These are phyloP conservation scores for Caenorhabditis imperialis DNA, from an alignment of 2,888 invertebrate species.

Conservation along the genomic window DNA sequence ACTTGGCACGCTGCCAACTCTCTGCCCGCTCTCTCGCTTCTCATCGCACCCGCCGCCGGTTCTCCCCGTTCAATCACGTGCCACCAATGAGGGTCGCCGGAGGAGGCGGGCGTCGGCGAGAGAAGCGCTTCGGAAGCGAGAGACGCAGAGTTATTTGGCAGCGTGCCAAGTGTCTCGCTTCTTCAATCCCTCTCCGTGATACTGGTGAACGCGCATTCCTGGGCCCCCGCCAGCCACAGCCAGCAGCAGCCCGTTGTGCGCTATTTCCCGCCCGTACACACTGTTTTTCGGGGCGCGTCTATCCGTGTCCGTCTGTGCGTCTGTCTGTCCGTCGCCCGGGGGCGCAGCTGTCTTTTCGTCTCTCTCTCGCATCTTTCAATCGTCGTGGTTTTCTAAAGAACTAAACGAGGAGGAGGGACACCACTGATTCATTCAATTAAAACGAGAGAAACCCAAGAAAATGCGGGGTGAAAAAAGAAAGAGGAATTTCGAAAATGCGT, in stretches of 20 bases:
- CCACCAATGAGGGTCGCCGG: conserved; percentile 22
- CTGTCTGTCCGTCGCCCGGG: no score
- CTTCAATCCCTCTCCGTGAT: background rate
- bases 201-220: background rate
- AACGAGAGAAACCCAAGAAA: no score
- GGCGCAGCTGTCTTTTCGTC: no score
- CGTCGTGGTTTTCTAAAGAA: no score
- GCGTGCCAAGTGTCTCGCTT: background rate
- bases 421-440: no score
- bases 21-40: background rate
- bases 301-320: no score
- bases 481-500: no score
- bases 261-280: no score
- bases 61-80: conserved; percentile 35
- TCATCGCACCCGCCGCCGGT: background rate
- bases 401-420: no score
- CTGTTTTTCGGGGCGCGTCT: background rate
- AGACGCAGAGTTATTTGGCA: background rate
- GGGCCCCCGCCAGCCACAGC: background rate
- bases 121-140: background rate
- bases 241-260: background rate
- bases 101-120: background rate
- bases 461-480: no score
- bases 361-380: no score
- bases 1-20: conserved; percentile 4